Base-by-base conservation (phyloP, 2,888 invertebrate species). In the Polietes domitor region DNA sequence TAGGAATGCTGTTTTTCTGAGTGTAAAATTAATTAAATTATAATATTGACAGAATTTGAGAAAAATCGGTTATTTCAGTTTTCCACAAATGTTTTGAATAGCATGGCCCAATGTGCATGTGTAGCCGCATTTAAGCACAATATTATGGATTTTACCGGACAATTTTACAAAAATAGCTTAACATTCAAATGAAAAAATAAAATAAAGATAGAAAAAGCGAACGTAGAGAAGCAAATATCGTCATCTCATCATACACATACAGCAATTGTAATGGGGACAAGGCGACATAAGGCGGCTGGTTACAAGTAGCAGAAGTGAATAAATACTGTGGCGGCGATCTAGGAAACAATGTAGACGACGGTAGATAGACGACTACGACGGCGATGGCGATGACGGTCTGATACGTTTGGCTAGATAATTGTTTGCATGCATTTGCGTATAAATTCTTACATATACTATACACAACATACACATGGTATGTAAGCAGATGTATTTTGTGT, bases 151-250 rank as follows among this genome's bases (percentile, higher is more conserved):
- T 74, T 43, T 70, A 43, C 63, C 21, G 19, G 58, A 32, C 55
- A 58, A 43, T 41, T 55, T 61, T 58, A 63, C 26, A 78, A 68
- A 78, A 79, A 79, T 79, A 79, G 63, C 32, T 61, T 68, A 68
- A 55, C 79, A 79, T 73, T 79, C 55, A 58, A 73, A 79, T 41
- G 47, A 21, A 80, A 80, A 58, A 55, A n/a, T n/a, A 58, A 47
- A 47, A 47, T 47, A 73, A 65, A 73, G 78, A 72, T 68, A 19
- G 68, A 78, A 63, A 71, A 32, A 21, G 53, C 41, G 24, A 17
- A 26, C 4, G n/a, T n/a, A n/a, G n/a, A 37, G 37, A 77, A 55
- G 26, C 61, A 21, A 65, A 19, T 41, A 7, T 43, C 24, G 68
- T 68, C 68, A 43, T 68, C 21, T 19, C 4, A 15, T 21, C 24